Evolutionary conservation across 2,888 invertebrate species (phyloP), one percentile per base, ranked within the genome.

Genomic region (Danaus chrysippus): DNA sequence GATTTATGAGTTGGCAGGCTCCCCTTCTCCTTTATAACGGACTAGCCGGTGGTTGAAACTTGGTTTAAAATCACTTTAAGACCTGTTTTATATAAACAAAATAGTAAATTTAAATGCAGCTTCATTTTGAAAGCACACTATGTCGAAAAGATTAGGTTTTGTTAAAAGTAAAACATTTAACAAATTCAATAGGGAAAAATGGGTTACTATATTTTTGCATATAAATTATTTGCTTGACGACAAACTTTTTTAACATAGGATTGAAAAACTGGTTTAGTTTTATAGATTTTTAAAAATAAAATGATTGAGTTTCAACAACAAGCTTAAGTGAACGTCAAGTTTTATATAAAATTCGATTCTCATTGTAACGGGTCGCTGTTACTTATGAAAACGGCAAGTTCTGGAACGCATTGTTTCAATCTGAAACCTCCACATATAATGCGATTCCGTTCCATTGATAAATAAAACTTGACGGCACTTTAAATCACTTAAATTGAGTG

Each of bases 1-100:
- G 81, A 84, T 85, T 85, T 84, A 85, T 76, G 84, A 83, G 79
- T 81, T 84, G 82, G 82, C 79, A 76, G 78, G 78, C 77, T 82
- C 81, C 82, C 72, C 63, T 75, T 72, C 72, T 34, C 23, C 23
- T 76, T 74, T 74, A 43, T 46, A 54, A 15, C 5, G n/a, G 41
- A 19, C 54, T 46, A 15, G 44, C 44, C 54, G 42, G 43, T 11
- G 9, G 42, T 44, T 59, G 11, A 17, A 49, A 49, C 49, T 11
- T 49, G 49, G 49, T 49, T 49, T 10, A 49, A 49, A 17, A 10
- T 34, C 3, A 8, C 23, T 23, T 23, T 23, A 23, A 34, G 23
- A 34, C 23, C 23, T 34, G 23, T 34, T 34, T 34, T 34, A 34
- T 34, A 34, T 6, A 34, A 3, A 34, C 23, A 34, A 34, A 34